Conservation (phyloP, 2,888 invertebrate species). For the Sabellastarte sp. region DNA sequence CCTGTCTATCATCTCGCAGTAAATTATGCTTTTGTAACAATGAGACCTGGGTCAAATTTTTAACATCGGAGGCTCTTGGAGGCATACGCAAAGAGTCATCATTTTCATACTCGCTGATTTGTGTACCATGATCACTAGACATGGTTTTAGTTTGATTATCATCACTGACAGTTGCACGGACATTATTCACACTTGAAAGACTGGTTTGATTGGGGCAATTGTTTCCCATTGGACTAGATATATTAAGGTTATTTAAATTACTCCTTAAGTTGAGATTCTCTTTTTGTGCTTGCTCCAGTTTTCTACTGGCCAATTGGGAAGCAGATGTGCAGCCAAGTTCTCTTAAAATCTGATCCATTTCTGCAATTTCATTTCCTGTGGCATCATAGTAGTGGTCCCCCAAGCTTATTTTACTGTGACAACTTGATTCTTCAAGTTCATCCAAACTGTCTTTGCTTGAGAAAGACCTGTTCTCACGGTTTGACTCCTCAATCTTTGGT, state of each 20-base stretch:
- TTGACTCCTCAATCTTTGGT: not conserved
- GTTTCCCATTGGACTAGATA: no score
- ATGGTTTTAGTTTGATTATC: no score
- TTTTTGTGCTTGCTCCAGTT: no score
- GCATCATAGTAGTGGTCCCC: not conserved
- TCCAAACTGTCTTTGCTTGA: no score
- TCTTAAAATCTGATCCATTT: constrained; percentile 37
- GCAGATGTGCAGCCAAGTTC: constrained; percentile 34
- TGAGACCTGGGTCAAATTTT: no score
- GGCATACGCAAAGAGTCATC: not conserved
- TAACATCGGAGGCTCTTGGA: not conserved
- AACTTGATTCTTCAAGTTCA: no score
- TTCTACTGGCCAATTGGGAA: no score
- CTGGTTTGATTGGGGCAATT: not conserved
- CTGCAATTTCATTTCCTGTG: constrained; percentile 27
- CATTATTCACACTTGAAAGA: no score
- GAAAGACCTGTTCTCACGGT: not conserved
- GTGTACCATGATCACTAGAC: no score
- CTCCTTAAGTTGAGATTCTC: no score
- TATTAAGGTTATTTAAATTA: not conserved
- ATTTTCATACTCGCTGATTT: not conserved
- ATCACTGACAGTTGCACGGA: not conserved
- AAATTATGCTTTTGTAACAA: no score
- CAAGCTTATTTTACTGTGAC: no score
- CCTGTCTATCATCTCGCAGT: not conserved